Evolutionary conservation across 2,888 invertebrate species (phyloP).

Genomic region (Stenodema calcarata): DNA sequence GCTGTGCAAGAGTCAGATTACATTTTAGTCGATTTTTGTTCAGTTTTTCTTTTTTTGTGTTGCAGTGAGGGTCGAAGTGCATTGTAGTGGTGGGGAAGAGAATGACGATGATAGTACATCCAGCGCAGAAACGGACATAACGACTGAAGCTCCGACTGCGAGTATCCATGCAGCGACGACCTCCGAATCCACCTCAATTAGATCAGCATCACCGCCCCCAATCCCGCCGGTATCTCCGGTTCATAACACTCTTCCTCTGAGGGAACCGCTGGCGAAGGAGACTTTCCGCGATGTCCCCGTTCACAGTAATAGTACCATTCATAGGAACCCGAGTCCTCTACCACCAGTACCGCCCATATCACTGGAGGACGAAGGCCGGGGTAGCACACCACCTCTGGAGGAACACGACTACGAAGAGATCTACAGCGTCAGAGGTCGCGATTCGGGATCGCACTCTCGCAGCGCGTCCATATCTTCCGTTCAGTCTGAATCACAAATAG

Average conservation of each 20-base stretch:
- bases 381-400: constrained; percentile 39
- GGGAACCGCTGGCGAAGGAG: not conserved
- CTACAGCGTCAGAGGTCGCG: constrained; percentile 69
- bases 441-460: constrained; percentile 78
- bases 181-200: not conserved
- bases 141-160: not conserved
- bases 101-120: constrained; percentile 47
- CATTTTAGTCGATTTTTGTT: not conserved
- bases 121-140: constrained; percentile 33
- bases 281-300: not conserved
- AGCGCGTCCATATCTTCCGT: constrained; percentile 67
- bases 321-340: constrained; percentile 22
- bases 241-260: not conserved
- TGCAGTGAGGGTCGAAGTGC: constrained; percentile 85
- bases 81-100: constrained; percentile 63
- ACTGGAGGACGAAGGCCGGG: constrained; percentile 42
- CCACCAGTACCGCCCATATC: constrained; percentile 35
- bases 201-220: not conserved
- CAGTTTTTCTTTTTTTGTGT: not conserved
- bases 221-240: not conserved
- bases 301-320: not conserved
- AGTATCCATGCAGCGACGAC: not conserved
- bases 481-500: constrained; percentile 61
- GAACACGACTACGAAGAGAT: constrained; percentile 85
- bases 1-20: no score